A percentile compares a stretch with the other conserved stretches of the same genome.
Conservation (phyloP, 2,113 vertebrate genomes). For the Esox niger region DNA sequence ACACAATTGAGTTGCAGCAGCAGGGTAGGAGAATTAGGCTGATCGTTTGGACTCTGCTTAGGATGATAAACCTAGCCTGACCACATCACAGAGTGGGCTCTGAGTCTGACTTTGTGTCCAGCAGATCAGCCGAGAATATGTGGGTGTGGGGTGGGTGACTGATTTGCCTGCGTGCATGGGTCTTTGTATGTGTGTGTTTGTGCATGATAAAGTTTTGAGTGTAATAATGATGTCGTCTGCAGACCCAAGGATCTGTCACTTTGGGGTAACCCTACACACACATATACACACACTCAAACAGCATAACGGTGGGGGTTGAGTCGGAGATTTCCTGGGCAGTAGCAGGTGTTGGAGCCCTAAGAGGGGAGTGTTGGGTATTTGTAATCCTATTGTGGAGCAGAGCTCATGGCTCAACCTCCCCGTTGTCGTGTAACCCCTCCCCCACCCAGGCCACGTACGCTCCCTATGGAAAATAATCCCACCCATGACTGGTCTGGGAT, state of each 20-base stretch:
- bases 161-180: background rate
- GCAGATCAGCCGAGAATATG: too few species aligned
- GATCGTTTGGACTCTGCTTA: background rate
- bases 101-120: too few species aligned
- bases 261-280: conserved; percentile 8
- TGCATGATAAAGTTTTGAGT: conserved; percentile 7
- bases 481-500: conserved; percentile 21
- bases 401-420: conserved; percentile 26
- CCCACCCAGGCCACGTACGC: conserved; percentile 24
- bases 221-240: background rate
- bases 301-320: background rate
- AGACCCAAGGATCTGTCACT: conserved; percentile 1
- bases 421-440: conserved; percentile 20
- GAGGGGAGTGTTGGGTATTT: conserved; percentile 35
- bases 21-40: background rate
- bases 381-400: conserved; percentile 60
- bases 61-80: too few species aligned
- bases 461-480: conserved; percentile 5
- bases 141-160: too few species aligned
- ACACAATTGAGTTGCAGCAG: background rate
- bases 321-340: background rate
- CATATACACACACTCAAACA: background rate
- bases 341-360: conserved; percentile 47
- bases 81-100: too few species aligned
- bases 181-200: conserved; percentile 12